Conservation (phyloP, 2,888 invertebrate species). For the Agriotes lineatus region DNA sequence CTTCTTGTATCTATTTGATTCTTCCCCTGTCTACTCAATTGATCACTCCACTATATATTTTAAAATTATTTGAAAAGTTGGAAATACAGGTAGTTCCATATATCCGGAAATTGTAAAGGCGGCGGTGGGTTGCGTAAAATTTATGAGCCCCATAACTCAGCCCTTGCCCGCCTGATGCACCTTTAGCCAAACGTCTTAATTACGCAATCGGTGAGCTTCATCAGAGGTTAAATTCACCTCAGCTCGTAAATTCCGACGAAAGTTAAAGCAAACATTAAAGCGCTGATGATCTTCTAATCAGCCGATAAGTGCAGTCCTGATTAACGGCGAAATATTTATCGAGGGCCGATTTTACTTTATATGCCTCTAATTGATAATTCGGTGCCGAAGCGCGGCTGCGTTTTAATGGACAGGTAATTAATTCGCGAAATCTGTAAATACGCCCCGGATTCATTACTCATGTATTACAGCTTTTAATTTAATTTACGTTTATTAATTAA, state of each 20-base stretch:
- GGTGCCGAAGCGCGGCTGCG: not conserved
- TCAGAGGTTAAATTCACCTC: conserved; percentile 28
- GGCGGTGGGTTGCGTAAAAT: conserved; percentile 36
- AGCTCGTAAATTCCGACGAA: conserved; percentile 28
- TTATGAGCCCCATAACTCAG: conserved; percentile 41
- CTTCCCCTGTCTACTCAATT: too few species aligned
- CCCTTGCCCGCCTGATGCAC: conserved; percentile 33
- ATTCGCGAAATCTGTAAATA: conserved; percentile 27
- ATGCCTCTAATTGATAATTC: conserved; percentile 18
- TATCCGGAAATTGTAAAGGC: conserved; percentile 27
- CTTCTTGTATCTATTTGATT: too few species aligned
- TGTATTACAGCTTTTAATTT: conserved; percentile 15
- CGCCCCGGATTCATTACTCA: conserved; percentile 10
- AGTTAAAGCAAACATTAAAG: conserved; percentile 21
- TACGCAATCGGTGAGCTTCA: conserved; percentile 34
- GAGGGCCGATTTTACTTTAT: conserved; percentile 20
- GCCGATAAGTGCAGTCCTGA: conserved; percentile 3
- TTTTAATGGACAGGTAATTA: conserved; percentile 16
- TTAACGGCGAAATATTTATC: conserved; percentile 25
- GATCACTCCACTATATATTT: too few species aligned
- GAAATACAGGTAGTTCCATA: conserved; percentile 22
- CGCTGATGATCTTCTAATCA: conserved; percentile 25
- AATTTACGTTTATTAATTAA: conserved; percentile 29
- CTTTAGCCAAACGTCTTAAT: conserved; percentile 45
- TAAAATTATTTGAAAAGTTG: too few species aligned